Evolutionary conservation across 2,888 invertebrate species (phyloP).

Genomic region (Lamproptera curius): DNA sequence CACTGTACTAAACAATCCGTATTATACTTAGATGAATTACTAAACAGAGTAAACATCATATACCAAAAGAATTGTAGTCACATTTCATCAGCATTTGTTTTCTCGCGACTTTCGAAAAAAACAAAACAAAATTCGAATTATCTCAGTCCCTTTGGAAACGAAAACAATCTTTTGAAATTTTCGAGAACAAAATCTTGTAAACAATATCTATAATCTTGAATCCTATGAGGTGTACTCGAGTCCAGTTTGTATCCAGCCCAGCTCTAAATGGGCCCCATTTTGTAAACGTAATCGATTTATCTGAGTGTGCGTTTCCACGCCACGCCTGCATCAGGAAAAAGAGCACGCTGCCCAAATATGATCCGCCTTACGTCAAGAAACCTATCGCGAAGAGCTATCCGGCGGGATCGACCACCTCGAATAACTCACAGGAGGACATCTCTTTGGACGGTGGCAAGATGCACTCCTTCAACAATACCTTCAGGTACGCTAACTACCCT

Average conservation of each 20-base stretch:
- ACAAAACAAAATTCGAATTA: too few species aligned
- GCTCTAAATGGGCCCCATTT: slow-evolving; percentile 41
- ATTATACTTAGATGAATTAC: too few species aligned
- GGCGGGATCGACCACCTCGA: slow-evolving; percentile 80
- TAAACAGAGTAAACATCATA: too few species aligned
- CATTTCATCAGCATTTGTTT: slow-evolving; percentile 35
- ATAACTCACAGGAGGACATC: slow-evolving; percentile 88
- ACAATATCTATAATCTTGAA: neutral
- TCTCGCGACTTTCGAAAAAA: too few species aligned
- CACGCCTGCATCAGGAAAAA: slow-evolving; percentile 86
- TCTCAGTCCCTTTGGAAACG: slow-evolving; percentile 32
- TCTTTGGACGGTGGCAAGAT: slow-evolving; percentile 90
- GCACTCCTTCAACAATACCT: slow-evolving; percentile 87
- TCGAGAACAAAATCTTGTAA: slow-evolving; percentile 24
- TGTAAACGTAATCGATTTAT: slow-evolving; percentile 76
- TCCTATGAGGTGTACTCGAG: slow-evolving; percentile 55
- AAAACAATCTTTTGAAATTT: slow-evolving; percentile 30
- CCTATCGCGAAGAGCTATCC: slow-evolving; percentile 85
- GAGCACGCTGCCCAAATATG: slow-evolving; percentile 92
- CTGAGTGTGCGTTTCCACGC: slow-evolving; percentile 77
- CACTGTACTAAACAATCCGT: too few species aligned
- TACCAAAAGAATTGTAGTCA: too few species aligned
- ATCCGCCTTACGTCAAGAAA: slow-evolving; percentile 92
- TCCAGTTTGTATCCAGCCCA: slow-evolving; percentile 25
- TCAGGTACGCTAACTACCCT: slow-evolving; percentile 84